Percentiles rank a stretch among this genome's conserved stretches.
phyloP scores from a whole-genome alignment of 2,888 invertebrate species.

The Acrocera orbiculus region DNA sequence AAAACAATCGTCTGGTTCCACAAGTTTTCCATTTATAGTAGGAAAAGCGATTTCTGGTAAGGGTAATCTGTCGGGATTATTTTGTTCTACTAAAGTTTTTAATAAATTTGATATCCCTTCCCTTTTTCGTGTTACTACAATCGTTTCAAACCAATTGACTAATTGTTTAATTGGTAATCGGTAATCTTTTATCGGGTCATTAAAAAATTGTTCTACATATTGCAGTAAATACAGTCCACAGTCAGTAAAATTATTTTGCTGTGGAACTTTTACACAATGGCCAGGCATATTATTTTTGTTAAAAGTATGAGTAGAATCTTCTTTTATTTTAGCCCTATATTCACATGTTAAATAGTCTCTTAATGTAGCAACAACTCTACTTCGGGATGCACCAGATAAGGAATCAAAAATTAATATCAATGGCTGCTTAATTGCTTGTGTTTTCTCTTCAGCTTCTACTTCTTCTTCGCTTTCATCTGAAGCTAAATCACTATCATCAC shows the following conservation, averaged over 20 bases:
- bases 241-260: constrained; percentile 92
- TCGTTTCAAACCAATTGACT: constrained; percentile 72
- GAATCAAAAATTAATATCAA: constrained; percentile 94
- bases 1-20: constrained; percentile 38
- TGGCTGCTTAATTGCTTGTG: constrained; percentile 35
- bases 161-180: constrained; percentile 65
- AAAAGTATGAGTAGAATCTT: constrained; percentile 39
- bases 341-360: constrained; percentile 83
- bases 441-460: constrained; percentile 13
- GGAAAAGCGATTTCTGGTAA: constrained; percentile 60
- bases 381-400: constrained; percentile 61
- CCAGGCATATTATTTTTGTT: constrained; percentile 74
- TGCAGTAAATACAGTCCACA: constrained; percentile 92
- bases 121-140: constrained; percentile 66
- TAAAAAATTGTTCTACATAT: constrained; percentile 92
- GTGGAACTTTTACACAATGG: constrained; percentile 80
- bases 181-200: constrained; percentile 68
- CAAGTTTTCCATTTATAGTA: constrained; percentile 52
- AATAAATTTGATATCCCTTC: constrained; percentile 70
- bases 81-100: constrained; percentile 52
- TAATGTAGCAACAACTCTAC: constrained; percentile 72
- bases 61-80: constrained; percentile 45
- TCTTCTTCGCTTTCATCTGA: constrained; percentile 31
- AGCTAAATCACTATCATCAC: constrained; percentile 56
- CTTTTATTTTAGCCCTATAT: constrained; percentile 51